Percentiles rank a stretch among this genome's conserved stretches.
These are phyloP conservation scores for Trachythela sp. DNA, from an alignment of 64 coral and sea anemone genomes.

Conservation along the genomic window DNA sequence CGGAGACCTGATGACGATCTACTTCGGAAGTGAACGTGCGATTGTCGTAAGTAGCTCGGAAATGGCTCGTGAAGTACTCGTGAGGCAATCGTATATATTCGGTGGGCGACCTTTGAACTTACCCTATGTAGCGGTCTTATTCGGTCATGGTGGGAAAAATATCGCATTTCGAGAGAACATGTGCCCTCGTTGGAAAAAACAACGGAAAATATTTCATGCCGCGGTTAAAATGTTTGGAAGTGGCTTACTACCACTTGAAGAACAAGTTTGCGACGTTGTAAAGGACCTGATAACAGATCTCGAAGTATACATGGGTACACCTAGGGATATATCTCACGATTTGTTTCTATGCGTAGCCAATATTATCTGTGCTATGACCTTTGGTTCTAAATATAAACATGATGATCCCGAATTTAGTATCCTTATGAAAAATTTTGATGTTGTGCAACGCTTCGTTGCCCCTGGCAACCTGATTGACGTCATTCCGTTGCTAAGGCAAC, in stretches of 20 bases:
- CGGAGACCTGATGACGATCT: slow-evolving; percentile 6
- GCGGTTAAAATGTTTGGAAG: not conserved
- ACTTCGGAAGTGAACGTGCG: not conserved
- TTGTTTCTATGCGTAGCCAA: not conserved
- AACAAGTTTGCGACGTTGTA: not conserved
- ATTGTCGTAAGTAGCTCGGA: slow-evolving; percentile 4
- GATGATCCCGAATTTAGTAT: not conserved
- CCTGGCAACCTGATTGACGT: not conserved
- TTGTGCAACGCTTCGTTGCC: not conserved
- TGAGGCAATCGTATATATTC: not conserved
- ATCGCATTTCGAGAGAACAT: not conserved
- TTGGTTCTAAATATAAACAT: not conserved
- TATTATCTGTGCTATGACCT: not conserved
- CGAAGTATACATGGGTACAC: not conserved
- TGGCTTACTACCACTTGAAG: not conserved
- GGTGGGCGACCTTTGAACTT: slow-evolving; percentile 5
- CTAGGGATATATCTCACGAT: not conserved
- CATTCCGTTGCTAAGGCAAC: slow-evolving; percentile 11
- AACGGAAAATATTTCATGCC: not conserved
- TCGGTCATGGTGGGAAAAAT: not conserved
- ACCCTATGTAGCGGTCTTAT: not conserved
- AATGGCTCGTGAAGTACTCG: not conserved
- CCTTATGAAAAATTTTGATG: not conserved
- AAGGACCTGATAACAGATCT: not conserved
- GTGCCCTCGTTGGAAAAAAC: not conserved